Evolutionary conservation across 1,140 invertebrate species (phyloP).

Genomic region (Eufriesea mexicana): DNA sequence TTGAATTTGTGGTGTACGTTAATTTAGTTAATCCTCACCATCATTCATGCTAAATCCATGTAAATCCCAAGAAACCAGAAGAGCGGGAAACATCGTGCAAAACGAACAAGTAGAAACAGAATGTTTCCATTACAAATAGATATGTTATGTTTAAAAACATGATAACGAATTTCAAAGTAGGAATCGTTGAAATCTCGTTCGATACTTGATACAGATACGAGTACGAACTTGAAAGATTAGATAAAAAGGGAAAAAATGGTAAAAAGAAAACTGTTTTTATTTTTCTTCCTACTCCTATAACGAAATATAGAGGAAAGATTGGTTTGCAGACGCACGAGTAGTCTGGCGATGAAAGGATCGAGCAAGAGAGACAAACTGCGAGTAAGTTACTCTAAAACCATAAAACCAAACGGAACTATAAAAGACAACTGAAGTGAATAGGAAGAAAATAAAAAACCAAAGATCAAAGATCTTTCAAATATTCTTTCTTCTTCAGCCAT

Average conservation of each 20-base stretch:
- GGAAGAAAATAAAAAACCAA: slow-evolving; percentile 12
- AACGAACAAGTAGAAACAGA: background rate
- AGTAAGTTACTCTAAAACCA: slow-evolving; percentile 4
- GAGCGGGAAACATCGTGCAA: slow-evolving; percentile 49
- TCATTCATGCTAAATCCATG: slow-evolving; percentile 64
- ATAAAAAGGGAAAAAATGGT: too few species aligned
- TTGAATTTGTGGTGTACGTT: slow-evolving; percentile 61
- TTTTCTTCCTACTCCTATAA: background rate
- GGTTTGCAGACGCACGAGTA: background rate
- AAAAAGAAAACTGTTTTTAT: slow-evolving; percentile 35
- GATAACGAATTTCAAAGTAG: background rate
- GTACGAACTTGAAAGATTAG: slow-evolving; percentile 1
- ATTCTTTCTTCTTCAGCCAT: slow-evolving; percentile 61
- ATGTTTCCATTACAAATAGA: background rate
- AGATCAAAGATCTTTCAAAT: slow-evolving; percentile 57
- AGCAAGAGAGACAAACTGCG: slow-evolving; percentile 3
- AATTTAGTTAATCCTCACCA: slow-evolving; percentile 58
- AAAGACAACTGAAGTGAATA: background rate
- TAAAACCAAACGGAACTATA: background rate
- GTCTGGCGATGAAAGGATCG: background rate
- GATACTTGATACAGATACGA: background rate
- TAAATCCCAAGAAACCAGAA: slow-evolving; percentile 47
- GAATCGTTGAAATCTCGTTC: too few species aligned
- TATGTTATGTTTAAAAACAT: background rate
- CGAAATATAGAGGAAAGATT: slow-evolving; percentile 33